Conservation (phyloP, 2,888 invertebrate species). For the Scaptomyza caliginosa region DNA sequence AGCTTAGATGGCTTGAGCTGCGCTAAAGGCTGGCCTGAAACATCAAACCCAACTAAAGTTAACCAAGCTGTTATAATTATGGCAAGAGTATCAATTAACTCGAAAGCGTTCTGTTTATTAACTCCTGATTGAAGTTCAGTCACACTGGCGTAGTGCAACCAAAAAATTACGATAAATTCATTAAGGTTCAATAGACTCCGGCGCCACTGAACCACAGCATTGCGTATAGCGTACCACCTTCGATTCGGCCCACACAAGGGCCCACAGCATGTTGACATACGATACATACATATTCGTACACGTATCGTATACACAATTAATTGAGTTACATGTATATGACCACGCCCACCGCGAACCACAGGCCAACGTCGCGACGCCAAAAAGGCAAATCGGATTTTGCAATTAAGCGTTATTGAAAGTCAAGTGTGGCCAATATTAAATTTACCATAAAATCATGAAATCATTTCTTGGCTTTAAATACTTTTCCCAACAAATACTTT, state of each 20-base stretch:
- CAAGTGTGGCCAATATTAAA: constrained; percentile 48
- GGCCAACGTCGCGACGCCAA: not conserved
- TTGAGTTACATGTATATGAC: constrained; percentile 30
- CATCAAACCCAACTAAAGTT: not conserved
- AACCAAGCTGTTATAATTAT: constrained; percentile 16
- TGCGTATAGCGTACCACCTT: not conserved
- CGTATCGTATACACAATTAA: constrained; percentile 23
- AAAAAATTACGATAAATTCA: constrained; percentile 61
- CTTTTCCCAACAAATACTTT: not conserved
- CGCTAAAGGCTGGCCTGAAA: not conserved
- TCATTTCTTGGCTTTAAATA: no score
- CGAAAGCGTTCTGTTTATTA: constrained; percentile 26
- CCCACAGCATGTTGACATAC: constrained; percentile 18
- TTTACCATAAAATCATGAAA: constrained; percentile 15
- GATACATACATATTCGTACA: not conserved
- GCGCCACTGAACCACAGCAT: constrained; percentile 21
- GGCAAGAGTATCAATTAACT: constrained; percentile 26
- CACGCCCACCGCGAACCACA: constrained; percentile 1
- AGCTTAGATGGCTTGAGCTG: not conserved
- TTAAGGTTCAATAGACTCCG: constrained; percentile 55
- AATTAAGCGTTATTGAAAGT: constrained; percentile 69
- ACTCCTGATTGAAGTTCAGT: constrained; percentile 38
- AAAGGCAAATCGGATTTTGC: constrained; percentile 68
- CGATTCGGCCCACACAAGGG: not conserved
- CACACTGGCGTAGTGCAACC: constrained; percentile 32